Evolutionary conservation across 1,140 invertebrate genomes (phyloP).

Genomic region (Leucophenga varia): DNA sequence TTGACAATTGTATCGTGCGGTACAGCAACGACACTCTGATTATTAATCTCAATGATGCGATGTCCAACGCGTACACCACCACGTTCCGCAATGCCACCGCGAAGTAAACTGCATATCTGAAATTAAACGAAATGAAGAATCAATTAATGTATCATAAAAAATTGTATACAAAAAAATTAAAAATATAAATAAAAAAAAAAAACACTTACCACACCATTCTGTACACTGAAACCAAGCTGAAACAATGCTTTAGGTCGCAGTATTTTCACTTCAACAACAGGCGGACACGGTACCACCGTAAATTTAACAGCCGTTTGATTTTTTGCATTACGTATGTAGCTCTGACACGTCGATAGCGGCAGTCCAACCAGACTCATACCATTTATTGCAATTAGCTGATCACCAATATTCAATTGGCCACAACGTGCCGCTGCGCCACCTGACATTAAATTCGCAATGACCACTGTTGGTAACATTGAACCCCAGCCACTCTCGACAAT

Average conservation of each 20-base stretch:
- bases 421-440: conserved; percentile 93
- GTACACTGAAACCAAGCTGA: conserved; percentile 99
- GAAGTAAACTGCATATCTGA: conserved; percentile 94
- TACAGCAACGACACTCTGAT: conserved; percentile 97
- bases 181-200: background rate
- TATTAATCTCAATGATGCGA: conserved; percentile 99
- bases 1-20: conserved; percentile 99
- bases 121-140: conserved; percentile 18
- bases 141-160: background rate
- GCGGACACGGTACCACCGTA: conserved; percentile 97
- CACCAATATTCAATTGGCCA: conserved; percentile 97
- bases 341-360: conserved; percentile 96
- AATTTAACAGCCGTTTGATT: conserved; percentile 97
- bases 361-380: conserved; percentile 97
- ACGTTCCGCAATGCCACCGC: conserved; percentile 97
- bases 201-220: conserved; percentile 94
- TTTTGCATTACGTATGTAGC: conserved; percentile 98
- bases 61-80: conserved; percentile 98
- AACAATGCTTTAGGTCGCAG: conserved; percentile 99
- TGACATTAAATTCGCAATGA: conserved; percentile 96
- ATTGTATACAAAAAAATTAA: background rate
- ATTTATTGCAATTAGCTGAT: conserved; percentile 99
- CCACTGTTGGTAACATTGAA: conserved; percentile 98
- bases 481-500: conserved; percentile 99
- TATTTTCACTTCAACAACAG: conserved; percentile 99